phyloP scores from a whole-genome alignment of 2,888 invertebrate genomes.

The Perithous albicinctus region DNA sequence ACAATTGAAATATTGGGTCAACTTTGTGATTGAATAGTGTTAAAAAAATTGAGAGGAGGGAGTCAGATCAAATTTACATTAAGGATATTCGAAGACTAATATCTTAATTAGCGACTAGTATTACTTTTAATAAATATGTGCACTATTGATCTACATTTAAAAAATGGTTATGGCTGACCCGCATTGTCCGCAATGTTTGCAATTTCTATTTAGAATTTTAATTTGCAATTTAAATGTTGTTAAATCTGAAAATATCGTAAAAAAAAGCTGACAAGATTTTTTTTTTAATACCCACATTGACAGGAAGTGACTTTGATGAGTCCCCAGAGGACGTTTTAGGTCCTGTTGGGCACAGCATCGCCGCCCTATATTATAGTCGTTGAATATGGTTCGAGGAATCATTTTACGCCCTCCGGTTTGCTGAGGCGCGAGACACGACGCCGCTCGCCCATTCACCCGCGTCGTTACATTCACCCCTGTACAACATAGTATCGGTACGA shows the following conservation, averaged over 20 bases:
- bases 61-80: too few species aligned
- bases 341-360: neutral
- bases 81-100: too few species aligned
- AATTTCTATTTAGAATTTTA: too few species aligned
- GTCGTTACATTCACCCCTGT: constrained; percentile 57
- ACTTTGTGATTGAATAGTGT: too few species aligned
- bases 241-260: neutral
- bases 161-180: too few species aligned
- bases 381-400: constrained; percentile 71
- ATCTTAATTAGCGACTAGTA: too few species aligned
- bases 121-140: too few species aligned
- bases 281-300: neutral
- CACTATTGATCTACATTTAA: neutral
- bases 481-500: constrained; percentile 33
- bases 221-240: too few species aligned
- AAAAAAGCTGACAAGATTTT: neutral
- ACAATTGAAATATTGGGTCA: too few species aligned
- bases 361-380: constrained; percentile 9
- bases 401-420: constrained; percentile 72
- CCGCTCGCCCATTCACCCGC: constrained; percentile 57
- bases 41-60: too few species aligned
- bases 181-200: too few species aligned
- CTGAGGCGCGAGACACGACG: constrained; percentile 58
- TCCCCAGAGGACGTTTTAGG: neutral
- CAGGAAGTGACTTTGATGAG: constrained; percentile 36